Evolutionary conservation across 2,888 invertebrate species (phyloP), one percentile per base, ranked within the genome.

Genomic region (Andrena haemorrhoa): DNA sequence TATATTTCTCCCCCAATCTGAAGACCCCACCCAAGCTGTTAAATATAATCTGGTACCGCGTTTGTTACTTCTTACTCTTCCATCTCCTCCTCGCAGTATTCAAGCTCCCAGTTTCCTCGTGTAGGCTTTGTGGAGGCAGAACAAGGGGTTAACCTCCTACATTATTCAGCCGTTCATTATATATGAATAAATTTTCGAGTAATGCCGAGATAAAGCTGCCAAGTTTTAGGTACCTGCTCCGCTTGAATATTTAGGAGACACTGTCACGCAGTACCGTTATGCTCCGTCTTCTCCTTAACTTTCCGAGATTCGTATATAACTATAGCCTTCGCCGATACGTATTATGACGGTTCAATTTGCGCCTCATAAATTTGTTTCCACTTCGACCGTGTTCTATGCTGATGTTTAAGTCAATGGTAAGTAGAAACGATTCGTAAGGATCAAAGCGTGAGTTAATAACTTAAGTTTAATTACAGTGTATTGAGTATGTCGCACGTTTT

Each of bases 131-230:
- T 88, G 86, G 91, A 89, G 90, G 91, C 91, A 90, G 91, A 93
- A 93, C 94, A 94, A 94, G 94, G 94, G 94, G 94, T 94, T 94
- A 94, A 94, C 91, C 92, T 92, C 86, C 78, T 94, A 80, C 88
- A 93, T 94, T 92, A 94, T 94, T 93, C 92, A 94, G 78, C 71
- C 85, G 90, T 92, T 94, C 93, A 94, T 94, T 94, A 94, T 93
- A 93, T 93, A 94, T 94, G 94, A 94, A 94, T 94, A 94, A 94
- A 94, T 94, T 94, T 94, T 94, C 94, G 93, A 93, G 94, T 93
- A 93, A 94, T 94, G 94, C 92, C 93, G 93, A 93, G 93, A 93
- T 94, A 93, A 94, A 94, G 94, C 94, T 93, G 93, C 93, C 94
- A 94, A 94, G 92, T 94, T 94, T 94, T 93, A 91, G 92, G 91